phyloP scores from a whole-genome alignment of 2,113 vertebrate species.

The Lethenteron reissneri region DNA sequence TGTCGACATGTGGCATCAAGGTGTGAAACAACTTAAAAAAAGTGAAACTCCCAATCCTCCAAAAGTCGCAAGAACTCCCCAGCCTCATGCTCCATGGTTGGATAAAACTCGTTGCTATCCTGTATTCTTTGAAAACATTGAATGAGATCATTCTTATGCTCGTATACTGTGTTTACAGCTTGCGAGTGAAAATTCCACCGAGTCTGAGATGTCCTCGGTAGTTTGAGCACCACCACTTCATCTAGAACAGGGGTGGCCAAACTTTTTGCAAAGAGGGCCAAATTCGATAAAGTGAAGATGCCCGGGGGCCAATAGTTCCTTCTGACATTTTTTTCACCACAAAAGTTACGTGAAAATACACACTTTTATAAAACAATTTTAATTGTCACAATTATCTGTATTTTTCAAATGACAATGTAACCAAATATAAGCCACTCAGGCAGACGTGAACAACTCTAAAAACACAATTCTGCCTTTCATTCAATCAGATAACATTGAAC shows the following conservation, averaged over 20 bases:
- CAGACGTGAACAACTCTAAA: no score
- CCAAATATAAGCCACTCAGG: no score
- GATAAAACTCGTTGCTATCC: not conserved
- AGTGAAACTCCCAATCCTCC: conserved; percentile 4
- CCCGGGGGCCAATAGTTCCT: no score
- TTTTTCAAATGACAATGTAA: no score
- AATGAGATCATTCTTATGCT: conserved; percentile 7
- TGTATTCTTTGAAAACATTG: not conserved
- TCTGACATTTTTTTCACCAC: no score
- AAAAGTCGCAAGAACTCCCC: conserved; percentile 1
- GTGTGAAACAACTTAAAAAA: conserved; percentile 10
- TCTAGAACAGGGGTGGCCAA: conserved; percentile 2
- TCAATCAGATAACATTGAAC: no score
- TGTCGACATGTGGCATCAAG: conserved; percentile 11
- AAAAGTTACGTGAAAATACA: no score
- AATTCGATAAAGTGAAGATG: no score
- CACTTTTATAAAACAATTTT: no score
- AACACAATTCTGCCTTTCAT: no score
- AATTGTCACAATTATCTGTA: no score
- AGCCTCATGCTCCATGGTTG: conserved; percentile 8
- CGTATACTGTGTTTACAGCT: conserved; percentile 5
- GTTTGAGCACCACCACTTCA: conserved; percentile 9
- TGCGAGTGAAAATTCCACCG: conserved; percentile 7
- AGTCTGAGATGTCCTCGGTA: conserved; percentile 2
- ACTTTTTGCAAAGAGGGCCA: no score